Base-by-base conservation (phyloP, 2,797 vertebrate genomes). In the Coregonus suidteri region DNA sequence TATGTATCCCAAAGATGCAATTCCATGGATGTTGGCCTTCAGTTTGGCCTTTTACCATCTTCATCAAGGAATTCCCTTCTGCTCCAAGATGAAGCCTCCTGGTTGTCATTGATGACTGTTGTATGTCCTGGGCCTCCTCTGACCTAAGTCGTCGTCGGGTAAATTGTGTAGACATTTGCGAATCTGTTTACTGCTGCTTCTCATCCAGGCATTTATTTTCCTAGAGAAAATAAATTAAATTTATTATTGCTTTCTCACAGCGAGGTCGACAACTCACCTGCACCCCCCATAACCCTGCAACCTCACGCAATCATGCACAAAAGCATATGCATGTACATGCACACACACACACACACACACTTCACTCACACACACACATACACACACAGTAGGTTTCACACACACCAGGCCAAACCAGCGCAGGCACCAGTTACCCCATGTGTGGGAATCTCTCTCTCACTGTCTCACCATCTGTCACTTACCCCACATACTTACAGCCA, bases 401-500 rank as follows among this genome's bases (percentile, higher is more conserved):
- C 86, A 83, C 75, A 86, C 80, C 87, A 93, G 93, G 92, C 93
- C 93, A 82, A 87, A 91, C 86, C 78, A 77, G 70, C 82, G 77
- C 84, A 88, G 79, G 76, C 81, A 89, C 85, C 88, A 89, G 78
- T 87, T 82, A 82, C 79, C 80, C 85, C 74, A 87, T 80, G 85
- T 84, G 80, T 86, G 83, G 87, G 83, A 88, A 85, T 90, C 80
- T 73, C 84, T 88, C 37, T 80, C 81, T 70, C 82, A 79, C 83
- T 86, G 87, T 84, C 88, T 77, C 84, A 88, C 83, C 83, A 81
- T 89, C 88, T 75, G 85, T 90, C 89, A 92, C 90, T 93, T 91
- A 92, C 90, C 87, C 89, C 83, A 83, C 85, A 83, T 89, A 88
- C 90, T 91, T 93, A 92, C 88, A 77, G 88, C 87, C 73, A 85